Conservation (phyloP, 1,140 invertebrate species). For the Dendroctonus valens region DNA sequence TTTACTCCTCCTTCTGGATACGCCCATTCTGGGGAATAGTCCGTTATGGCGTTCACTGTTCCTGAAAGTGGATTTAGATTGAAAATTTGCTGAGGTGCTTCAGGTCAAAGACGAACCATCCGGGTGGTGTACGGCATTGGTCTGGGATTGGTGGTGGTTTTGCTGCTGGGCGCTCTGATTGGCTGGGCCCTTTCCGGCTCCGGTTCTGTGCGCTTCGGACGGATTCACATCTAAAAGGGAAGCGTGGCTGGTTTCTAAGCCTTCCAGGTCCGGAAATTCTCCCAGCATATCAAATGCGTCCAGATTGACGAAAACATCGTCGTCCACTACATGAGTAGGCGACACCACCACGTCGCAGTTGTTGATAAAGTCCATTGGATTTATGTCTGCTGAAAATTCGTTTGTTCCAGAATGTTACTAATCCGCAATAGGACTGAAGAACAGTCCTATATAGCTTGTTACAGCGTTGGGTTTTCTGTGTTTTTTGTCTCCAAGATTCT, state of each 20-base stretch:
- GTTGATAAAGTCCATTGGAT: constrained; percentile 86
- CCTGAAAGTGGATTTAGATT: constrained; percentile 47
- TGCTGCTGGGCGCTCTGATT: constrained; percentile 34
- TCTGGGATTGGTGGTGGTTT: constrained; percentile 14
- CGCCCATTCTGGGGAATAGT: constrained; percentile 97
- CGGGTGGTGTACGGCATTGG: constrained; percentile 7
- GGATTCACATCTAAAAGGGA: constrained; percentile 54
- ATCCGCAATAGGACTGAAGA: too few relatives aligned
- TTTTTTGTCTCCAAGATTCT: too few relatives aligned
- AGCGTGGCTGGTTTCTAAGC: constrained; percentile 62
- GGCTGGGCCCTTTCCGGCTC: constrained; percentile 51
- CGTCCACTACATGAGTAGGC: constrained; percentile 65
- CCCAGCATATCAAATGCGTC: constrained; percentile 93
- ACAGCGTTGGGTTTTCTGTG: too few relatives aligned
- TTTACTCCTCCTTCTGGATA: constrained; percentile 89
- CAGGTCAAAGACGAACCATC: constrained; percentile 7
- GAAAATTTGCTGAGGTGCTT: too few relatives aligned
- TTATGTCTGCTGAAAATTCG: constrained; percentile 56
- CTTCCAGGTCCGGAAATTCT: constrained; percentile 87
- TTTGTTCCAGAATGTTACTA: too few relatives aligned
- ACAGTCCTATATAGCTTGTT: too few relatives aligned
- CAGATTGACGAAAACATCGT: constrained; percentile 90
- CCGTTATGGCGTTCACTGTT: constrained; percentile 75
- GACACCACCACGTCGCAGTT: constrained; percentile 61
- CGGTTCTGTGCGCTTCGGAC: constrained; percentile 48